Base-by-base conservation (phyloP, 2,888 invertebrate species). In the Volucella inflata region DNA sequence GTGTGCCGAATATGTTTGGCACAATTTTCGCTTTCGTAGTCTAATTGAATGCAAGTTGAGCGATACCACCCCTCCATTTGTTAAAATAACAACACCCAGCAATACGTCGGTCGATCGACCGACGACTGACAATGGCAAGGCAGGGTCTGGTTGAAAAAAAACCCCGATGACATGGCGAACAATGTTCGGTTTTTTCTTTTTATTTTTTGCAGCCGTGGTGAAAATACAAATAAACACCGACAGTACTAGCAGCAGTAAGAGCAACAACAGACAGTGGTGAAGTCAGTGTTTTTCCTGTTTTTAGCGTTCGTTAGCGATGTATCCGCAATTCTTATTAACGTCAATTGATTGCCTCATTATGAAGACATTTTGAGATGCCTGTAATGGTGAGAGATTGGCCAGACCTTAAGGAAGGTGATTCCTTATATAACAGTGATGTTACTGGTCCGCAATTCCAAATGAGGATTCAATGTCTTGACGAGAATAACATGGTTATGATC, bases 341-440 rank as follows among this genome's bases (percentile, higher is more conserved):
- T 81, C 72, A 72, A 85, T 60, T 76, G 80, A 76, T 85, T 85
- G 71, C 84, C 75, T 85, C 80, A 85, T 85, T 85, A 80, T 70
- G 59, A 84, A 67, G 59, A 65, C 46, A 79, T 30, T 79, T 72
- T 38, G 21, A 48, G 46, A 44, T 59, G 50, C 40, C 17, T 68
- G 46, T 83, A 68, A 64, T 68, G 72, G 68, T 62, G 62, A 50
- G 44, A 4, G 53, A 40, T 21, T 12, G 46, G 55, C 14, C 12
- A 6, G 0, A 14, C 51, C 12, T 1, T 16, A 36, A 51, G 50
- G 44, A 64, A 21, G 48, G 21, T 6, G 68, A 38, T 57, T 51
- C 38, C 68, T 68, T 76, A 68, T 60, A 51, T 30, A 68, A 68
- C 55, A 12, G n/a, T 14, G 48, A 16, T 57, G 8, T 21, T 12